Conservation (phyloP, 2,797 vertebrate species). For the Steatocranus sp. region DNA sequence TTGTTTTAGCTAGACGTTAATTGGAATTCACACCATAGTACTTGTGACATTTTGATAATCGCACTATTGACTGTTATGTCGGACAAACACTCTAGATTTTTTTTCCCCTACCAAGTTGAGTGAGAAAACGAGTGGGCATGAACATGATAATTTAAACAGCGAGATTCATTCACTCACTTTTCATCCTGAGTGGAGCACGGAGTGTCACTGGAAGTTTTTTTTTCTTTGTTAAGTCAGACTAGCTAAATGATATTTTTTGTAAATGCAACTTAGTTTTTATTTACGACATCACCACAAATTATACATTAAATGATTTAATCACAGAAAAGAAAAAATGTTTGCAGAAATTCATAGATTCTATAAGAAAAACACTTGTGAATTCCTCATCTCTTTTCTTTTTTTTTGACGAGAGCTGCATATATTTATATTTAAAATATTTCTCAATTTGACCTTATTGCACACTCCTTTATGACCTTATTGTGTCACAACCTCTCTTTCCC, state of each 20-base stretch:
- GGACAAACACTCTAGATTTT: constrained; percentile 71
- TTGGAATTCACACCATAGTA: constrained; percentile 74
- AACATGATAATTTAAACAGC: constrained; percentile 80
- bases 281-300: background rate
- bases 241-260: background rate
- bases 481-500: background rate
- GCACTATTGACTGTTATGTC: constrained; percentile 77
- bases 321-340: background rate
- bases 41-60: constrained; percentile 78
- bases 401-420: background rate
- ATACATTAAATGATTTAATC: background rate
- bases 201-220: constrained; percentile 60
- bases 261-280: background rate
- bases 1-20: constrained; percentile 68
- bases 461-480: background rate
- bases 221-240: background rate
- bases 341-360: background rate
- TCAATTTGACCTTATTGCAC: background rate
- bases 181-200: constrained; percentile 54
- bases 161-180: constrained; percentile 74
- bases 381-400: background rate
- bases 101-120: constrained; percentile 62
- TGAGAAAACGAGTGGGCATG: constrained; percentile 78
- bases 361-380: background rate
- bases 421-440: background rate